Evolutionary conservation across 2,797 vertebrate genomes (phyloP).

Genomic region (Urocyon cinereoargenteus): DNA sequence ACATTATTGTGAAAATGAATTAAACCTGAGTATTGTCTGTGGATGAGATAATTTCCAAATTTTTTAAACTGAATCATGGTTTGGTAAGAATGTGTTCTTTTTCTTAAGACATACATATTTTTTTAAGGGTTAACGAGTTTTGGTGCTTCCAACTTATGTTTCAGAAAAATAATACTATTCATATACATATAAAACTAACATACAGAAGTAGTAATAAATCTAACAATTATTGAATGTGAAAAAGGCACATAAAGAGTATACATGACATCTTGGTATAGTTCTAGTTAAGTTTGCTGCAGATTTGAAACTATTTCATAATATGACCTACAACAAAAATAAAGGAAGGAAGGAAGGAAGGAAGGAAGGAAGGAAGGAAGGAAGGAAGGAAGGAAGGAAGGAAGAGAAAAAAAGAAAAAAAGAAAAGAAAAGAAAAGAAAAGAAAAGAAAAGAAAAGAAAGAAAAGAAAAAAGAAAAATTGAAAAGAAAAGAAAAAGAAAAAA

Average conservation of each 20-base stretch:
- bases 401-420: fast-evolving
- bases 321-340: background rate
- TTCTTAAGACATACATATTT: background rate
- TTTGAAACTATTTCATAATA: background rate
- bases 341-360: background rate
- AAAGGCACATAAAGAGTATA: background rate
- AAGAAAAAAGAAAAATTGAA: too few species aligned
- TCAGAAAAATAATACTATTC: background rate
- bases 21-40: background rate
- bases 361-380: background rate
- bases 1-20: background rate
- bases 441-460: background rate
- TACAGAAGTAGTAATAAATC: background rate
- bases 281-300: background rate
- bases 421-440: background rate
- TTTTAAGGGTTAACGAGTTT: background rate
- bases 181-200: background rate
- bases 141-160: background rate
- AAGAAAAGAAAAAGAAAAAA: too few species aligned
- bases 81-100: background rate
- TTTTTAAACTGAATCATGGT: background rate
- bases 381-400: too few species aligned
- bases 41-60: background rate
- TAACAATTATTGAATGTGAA: background rate
- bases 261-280: background rate